Base-by-base conservation (phyloP, 2,113 vertebrate species). In the Oryzias woworae region DNA sequence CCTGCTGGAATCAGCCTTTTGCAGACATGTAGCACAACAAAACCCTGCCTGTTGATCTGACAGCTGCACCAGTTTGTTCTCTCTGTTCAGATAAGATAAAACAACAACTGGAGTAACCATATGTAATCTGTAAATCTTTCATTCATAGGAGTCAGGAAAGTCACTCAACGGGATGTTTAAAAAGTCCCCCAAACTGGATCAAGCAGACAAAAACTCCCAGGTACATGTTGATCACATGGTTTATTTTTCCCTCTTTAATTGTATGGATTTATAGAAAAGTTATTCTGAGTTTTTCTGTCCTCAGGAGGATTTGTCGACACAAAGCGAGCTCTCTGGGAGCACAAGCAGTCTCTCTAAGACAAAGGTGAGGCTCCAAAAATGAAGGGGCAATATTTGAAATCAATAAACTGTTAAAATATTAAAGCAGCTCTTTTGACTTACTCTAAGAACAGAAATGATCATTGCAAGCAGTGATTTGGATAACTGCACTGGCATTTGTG, bases 81-180 rank as follows among this genome's bases (percentile, higher is more conserved):
- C 57, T 45, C 51, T 3, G 36, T 41, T 62, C 0, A 22, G 20
- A 22, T 12, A 70, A 36, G 18, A 24, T 5, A 12, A 14, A 5
- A 16, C 3, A 8, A 1, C 23, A 51, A 41, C 55, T 45, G 18
- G 1, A 14, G n/a, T 7, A 7, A 20, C 31, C 24, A 43, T 44
- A 17, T 50, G 17, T 41, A 5, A 28, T 13, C 1, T 51, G 36
- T 28, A 14, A 17, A 5, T 60, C 62, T 61, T n/a, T 48, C 0
- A 14, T 12, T 53, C 42, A 3, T 58, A 87, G 85, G 84, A 88
- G 50, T 45, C 67, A 2, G 66, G 64, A 46, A 71, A 78, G 13
- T 16, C 80, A 53, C 80, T 85, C 31, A 70, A 63, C 24, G 83
- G 73, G 17, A 73, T 89, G 66, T 85, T 85, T 18, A 83, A 62